Evolutionary conservation across 35 echinoderm and acorn worm species (phyloP).

Genomic region (Stichopus chloronotus): DNA sequence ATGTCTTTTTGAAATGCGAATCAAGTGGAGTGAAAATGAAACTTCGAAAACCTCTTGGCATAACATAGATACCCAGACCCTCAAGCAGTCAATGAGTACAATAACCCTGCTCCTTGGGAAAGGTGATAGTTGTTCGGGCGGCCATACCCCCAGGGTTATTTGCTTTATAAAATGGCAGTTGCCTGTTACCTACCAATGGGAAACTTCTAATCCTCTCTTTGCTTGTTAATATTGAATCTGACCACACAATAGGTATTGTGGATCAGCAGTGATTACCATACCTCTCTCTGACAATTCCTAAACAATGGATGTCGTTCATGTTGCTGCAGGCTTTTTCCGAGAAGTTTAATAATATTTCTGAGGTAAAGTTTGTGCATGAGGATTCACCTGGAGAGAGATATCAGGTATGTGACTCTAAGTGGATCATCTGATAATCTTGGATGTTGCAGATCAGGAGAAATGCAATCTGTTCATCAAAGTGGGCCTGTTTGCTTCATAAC

Average conservation of each 20-base stretch:
- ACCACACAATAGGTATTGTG: not conserved
- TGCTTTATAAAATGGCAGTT: not conserved
- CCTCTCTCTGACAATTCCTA: not conserved
- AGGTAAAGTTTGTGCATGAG: not conserved
- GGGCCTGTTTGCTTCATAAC: too few species aligned
- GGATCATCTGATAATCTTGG: too few species aligned
- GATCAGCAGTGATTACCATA: not conserved
- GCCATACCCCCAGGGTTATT: not conserved
- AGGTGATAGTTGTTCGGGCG: not conserved
- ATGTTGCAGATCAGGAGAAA: too few species aligned
- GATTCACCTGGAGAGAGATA: too few species aligned
- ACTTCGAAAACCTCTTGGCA: too few species aligned
- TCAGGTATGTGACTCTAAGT: too few species aligned
- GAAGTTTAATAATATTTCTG: not conserved
- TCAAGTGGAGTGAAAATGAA: too few species aligned
- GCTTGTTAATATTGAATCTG: not conserved
- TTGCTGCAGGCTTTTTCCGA: not conserved
- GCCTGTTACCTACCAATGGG: not conserved
- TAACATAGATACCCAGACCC: too few species aligned
- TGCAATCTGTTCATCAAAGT: too few species aligned
- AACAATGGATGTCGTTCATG: not conserved
- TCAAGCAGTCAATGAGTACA: not conserved
- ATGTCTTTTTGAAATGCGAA: too few species aligned
- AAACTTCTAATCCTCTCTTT: not conserved
- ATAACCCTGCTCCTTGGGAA: not conserved